These are phyloP conservation scores for Monochamus alternatus DNA, from an alignment of 2,888 invertebrate species.

Conservation along the genomic window DNA sequence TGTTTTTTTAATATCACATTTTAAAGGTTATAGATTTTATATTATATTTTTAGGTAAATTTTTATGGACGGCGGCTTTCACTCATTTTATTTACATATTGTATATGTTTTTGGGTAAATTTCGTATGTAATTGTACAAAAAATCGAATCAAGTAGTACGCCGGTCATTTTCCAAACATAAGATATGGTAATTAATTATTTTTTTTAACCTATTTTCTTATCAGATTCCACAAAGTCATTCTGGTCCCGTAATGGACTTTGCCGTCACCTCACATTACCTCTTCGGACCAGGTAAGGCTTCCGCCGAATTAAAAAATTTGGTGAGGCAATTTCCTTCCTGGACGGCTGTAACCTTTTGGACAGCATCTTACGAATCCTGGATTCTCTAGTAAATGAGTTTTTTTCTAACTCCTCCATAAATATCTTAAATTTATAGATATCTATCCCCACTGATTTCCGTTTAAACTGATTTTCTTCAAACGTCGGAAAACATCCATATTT, in stretches of 20 bases:
- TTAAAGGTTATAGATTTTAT: not conserved
- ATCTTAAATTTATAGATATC: not conserved
- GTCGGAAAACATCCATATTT: too few species aligned
- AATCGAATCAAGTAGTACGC: too few species aligned
- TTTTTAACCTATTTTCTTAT: not conserved
- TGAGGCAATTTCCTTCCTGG: slow-evolving; percentile 78
- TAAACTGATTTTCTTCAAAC: not conserved
- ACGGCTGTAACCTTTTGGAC: slow-evolving; percentile 81
- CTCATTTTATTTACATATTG: too few species aligned
- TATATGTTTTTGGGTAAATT: too few species aligned
- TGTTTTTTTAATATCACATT: not conserved
- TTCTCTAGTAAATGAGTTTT: slow-evolving; percentile 57
- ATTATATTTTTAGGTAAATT: too few species aligned
- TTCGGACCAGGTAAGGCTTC: slow-evolving; percentile 74
- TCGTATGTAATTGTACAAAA: too few species aligned
- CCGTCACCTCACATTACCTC: slow-evolving; percentile 76
- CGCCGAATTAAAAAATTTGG: slow-evolving; percentile 72
- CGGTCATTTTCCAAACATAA: too few species aligned
- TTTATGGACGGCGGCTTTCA: too few species aligned
- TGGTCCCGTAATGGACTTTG: slow-evolving; percentile 74
- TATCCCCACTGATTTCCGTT: not conserved
- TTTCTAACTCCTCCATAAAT: not conserved
- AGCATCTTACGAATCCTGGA: slow-evolving; percentile 78
- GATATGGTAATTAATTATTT: too few species aligned
- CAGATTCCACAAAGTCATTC: slow-evolving; percentile 68